Evolutionary conservation across 2,888 invertebrate species (phyloP), one percentile per base, ranked within the genome.

Genomic region (Bruchidius siliquastri): DNA sequence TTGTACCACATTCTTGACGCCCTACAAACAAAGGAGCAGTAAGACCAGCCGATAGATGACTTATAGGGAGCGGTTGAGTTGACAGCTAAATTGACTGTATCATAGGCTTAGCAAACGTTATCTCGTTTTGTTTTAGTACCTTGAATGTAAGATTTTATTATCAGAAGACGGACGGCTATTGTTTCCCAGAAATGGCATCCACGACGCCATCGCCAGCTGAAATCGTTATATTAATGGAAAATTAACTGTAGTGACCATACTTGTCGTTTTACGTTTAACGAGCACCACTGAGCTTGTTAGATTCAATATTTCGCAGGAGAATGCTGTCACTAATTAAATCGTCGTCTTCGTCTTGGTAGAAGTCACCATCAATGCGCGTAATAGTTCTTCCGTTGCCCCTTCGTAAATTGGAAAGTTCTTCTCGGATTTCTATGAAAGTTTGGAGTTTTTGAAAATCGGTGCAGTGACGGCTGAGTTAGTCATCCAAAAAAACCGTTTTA

Each of bases 51-150:
- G n/a, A n/a, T n/a, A n/a, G n/a, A n/a, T n/a, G n/a, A n/a, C n/a
- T n/a, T n/a, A n/a, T n/a, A n/a, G n/a, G n/a, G n/a, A n/a, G n/a
- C n/a, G n/a, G n/a, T n/a, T n/a, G n/a, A 75, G 75, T 80, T 79
- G 81, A 26, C 26, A 26, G 8, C 49, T 13, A 49, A 8, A 49
- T 3, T 49, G 8, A 49, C 49, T 13, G 49, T 49, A 49, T 13
- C 49, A 49, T 49, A 49, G 49, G 18, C 49, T 49, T 18, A 1
- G 3, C 49, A 18, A 13, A 3, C 49, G 18, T 49, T 13, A 49
- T 49, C 49, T 49, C 49, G 49, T 49, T 49, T 49, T 49, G 49
- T 49, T 49, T 49, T 49, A 49, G 49, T 49, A 49, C 49, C 49
- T 8, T 49, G 49, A 49, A 49, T 49, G 49, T 49, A 49, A 49